Evolutionary conservation across 2,888 invertebrate species (phyloP), one percentile per base, ranked within the genome.

Genomic region (Ceriagrion tenellum): DNA sequence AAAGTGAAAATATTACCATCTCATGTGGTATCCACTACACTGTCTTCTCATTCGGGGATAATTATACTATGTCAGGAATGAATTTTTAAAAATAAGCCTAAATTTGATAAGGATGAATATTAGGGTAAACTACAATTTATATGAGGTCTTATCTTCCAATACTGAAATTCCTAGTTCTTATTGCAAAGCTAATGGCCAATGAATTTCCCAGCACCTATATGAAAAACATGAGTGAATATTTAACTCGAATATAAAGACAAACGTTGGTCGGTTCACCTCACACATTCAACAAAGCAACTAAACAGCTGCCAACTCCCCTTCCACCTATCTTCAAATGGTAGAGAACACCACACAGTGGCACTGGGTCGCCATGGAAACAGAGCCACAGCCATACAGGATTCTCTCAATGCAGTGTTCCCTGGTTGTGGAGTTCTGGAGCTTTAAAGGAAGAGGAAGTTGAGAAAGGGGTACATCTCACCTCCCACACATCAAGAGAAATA

Each of bases 391-490:
- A 4, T n/a, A 4, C n/a, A 26, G 69, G 69, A 69, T n/a, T n/a
- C 69, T 23, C n/a, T 69, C 69, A 69, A 69, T 69, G 69, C 69
- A 69, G n/a, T 69, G 69, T 69, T n/a, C 69, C 69, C 69, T 69
- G 69, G 69, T 69, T 18, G n/a, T 69, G 69, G 69, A 69, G 69
- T n/a, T 69, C 69, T 20, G n/a, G 69, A 69, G 69, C 69, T 69
- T 69, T n/a, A 69, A 69, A 69, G 26, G 69, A 69, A n/a, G 20
- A 69, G 69, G 69, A 12, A 69, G 20, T 69, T 69, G 20, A 69
- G 69, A 69, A n/a, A 13, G 69, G 20, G 69, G n/a, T 2, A 59
- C 13, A 20, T 69, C n/a, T 69, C 69, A n/a, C 69, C 26, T 69
- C 12, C 1, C 26, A n/a, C n/a, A 69, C 26, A 69, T 10, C 26